phyloP scores from a whole-genome alignment of 2,113 vertebrate genomes.

The Poeciliopsis turrubarensis region DNA sequence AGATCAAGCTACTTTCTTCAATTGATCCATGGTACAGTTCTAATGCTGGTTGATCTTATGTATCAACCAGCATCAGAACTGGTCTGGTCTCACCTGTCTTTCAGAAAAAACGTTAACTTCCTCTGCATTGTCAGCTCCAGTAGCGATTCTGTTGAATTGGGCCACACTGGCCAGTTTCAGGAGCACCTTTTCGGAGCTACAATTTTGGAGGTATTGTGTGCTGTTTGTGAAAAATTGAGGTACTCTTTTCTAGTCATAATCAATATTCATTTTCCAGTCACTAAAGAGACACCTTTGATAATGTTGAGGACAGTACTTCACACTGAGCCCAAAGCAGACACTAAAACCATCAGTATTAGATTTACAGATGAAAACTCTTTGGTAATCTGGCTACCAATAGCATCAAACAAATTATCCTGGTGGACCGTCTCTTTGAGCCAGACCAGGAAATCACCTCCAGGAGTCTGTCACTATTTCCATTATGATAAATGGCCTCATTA shows the following conservation, averaged over 20 bases:
- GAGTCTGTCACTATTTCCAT: slow-evolving; percentile 74
- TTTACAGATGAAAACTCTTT: slow-evolving; percentile 71
- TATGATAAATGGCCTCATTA: slow-evolving; percentile 80
- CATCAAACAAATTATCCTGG: slow-evolving; percentile 69
- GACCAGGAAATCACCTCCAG: slow-evolving; percentile 69
- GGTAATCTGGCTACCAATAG: slow-evolving; percentile 66
- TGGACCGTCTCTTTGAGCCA: slow-evolving; percentile 66
- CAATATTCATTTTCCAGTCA: background rate
- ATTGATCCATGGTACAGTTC: too few relatives aligned
- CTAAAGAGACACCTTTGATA: slow-evolving; percentile 10
- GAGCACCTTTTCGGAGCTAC: too few relatives aligned
- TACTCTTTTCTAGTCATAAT: background rate
- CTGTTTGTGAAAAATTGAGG: background rate
- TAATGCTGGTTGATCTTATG: too few relatives aligned
- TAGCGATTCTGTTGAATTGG: too few relatives aligned
- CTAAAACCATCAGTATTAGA: slow-evolving; percentile 59
- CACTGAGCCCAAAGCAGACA: slow-evolving; percentile 31
- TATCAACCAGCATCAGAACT: too few relatives aligned
- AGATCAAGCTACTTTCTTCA: too few relatives aligned
- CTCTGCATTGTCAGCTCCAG: too few relatives aligned
- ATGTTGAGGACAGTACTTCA: slow-evolving; percentile 27
- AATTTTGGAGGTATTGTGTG: background rate
- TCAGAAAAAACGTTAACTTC: too few relatives aligned
- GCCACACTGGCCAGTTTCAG: too few relatives aligned
- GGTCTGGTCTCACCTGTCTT: too few relatives aligned